Conservation (phyloP, 2,113 vertebrate species). For the Aldabrachelys gigantea region DNA sequence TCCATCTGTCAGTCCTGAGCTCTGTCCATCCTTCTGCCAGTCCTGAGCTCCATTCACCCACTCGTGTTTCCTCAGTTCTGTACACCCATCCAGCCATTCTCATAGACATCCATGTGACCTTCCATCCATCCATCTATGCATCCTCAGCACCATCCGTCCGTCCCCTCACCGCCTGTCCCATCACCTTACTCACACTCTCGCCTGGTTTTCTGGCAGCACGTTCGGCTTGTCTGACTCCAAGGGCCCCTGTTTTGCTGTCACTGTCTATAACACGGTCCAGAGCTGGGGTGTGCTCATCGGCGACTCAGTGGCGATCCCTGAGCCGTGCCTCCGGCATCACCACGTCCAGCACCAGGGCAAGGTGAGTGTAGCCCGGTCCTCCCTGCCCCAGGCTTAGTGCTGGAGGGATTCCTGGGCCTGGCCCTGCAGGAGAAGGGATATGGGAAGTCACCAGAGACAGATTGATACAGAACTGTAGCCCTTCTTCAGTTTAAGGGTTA, state of each 20-base stretch:
- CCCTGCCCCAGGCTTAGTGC: background rate
- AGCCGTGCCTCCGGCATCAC: conserved; percentile 86
- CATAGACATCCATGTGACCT: too few species aligned
- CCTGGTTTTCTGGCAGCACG: conserved; percentile 75
- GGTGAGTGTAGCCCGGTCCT: conserved; percentile 68
- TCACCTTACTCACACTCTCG: background rate
- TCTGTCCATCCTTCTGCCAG: too few species aligned
- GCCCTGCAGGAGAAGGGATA: background rate
- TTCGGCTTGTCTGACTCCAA: conserved; percentile 91
- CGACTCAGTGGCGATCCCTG: conserved; percentile 90
- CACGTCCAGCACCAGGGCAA: conserved; percentile 86
- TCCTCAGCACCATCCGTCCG: too few species aligned
- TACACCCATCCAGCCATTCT: too few species aligned
- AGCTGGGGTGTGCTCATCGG: conserved; percentile 93
- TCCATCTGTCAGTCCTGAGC: too few species aligned
- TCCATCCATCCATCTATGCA: too few species aligned
- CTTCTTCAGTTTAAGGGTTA: background rate
- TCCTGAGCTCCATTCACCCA: too few species aligned
- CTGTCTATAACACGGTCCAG: conserved; percentile 91
- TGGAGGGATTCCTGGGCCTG: background rate
- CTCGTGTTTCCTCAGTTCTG: too few species aligned
- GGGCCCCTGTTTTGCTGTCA: conserved; percentile 86
- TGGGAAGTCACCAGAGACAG: background rate
- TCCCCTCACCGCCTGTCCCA: background rate
- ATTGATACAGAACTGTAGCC: background rate